Percentiles rank a stretch among this genome's conserved stretches.
These are phyloP conservation scores for Tapera naevia DNA, from an alignment of 2,797 vertebrate species.

Conservation along the genomic window DNA sequence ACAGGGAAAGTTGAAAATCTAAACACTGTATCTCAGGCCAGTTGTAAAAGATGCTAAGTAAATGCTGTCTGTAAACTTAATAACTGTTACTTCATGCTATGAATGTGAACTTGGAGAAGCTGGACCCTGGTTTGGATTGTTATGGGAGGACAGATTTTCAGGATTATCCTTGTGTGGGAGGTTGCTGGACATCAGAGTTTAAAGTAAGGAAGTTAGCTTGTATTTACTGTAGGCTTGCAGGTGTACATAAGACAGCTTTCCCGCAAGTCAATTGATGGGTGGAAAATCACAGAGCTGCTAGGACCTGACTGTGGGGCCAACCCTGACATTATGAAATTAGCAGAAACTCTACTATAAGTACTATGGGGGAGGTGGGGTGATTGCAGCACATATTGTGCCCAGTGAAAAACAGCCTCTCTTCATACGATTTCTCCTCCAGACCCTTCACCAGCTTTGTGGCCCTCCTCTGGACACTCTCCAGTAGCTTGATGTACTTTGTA, in stretches of 20 bases:
- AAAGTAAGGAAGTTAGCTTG: neutral
- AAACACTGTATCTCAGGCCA: neutral
- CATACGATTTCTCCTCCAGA: too few relatives aligned
- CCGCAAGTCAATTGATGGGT: neutral
- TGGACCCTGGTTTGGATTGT: neutral
- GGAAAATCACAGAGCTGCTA: neutral
- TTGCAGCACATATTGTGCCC: neutral
- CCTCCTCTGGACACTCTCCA: too few relatives aligned
- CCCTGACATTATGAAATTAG: neutral
- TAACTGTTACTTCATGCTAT: neutral
- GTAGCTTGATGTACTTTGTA: too few relatives aligned
- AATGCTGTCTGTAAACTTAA: slow-evolving; percentile 17
- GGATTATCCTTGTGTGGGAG: neutral
- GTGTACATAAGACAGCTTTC: neutral
- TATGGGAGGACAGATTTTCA: neutral
- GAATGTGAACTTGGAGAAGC: neutral
- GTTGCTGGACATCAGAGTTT: neutral
- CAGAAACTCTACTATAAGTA: neutral
- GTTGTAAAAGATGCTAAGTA: neutral
- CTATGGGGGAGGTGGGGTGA: neutral
- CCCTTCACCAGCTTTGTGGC: too few relatives aligned
- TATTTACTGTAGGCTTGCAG: neutral
- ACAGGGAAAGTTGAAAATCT: neutral
- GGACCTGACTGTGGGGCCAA: neutral
- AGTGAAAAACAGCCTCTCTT: neutral